phyloP scores from a whole-genome alignment of 2,888 invertebrate genomes.

The Drosophila rellima region DNA sequence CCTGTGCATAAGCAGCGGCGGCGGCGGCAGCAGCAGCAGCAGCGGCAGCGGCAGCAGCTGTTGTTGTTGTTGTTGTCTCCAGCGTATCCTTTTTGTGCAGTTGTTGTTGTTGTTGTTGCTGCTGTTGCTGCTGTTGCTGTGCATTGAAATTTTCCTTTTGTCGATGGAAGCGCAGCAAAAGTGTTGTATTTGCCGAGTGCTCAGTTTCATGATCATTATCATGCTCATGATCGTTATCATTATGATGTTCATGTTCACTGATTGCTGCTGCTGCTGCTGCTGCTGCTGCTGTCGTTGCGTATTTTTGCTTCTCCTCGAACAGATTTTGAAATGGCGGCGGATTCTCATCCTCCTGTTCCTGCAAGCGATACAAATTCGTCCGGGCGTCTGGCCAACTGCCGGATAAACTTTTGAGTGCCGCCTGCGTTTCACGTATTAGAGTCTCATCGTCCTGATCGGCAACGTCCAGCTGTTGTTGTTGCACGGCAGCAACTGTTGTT shows the following conservation, averaged over 20 bases:
- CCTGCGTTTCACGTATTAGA: conserved; percentile 94
- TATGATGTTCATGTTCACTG: conserved; percentile 19
- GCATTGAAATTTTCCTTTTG: conserved; percentile 85
- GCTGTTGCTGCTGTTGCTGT: neutral
- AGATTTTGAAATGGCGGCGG: conserved; percentile 93
- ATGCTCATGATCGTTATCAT: too few relatives aligned
- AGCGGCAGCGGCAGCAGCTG: conserved; percentile 88
- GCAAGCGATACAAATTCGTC: conserved; percentile 88
- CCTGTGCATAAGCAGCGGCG: conserved; percentile 90
- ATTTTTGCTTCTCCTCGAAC: conserved; percentile 92
- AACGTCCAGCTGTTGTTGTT: conserved; percentile 26
- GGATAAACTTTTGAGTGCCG: conserved; percentile 94
- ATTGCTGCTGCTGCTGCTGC: conserved; percentile 9
- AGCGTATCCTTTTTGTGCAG: conserved; percentile 33
- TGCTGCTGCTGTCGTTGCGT: conserved; percentile 59
- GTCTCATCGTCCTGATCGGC: conserved; percentile 92
- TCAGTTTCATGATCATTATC: too few relatives aligned
- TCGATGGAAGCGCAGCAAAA: conserved; percentile 87
- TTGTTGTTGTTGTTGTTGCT: conserved; percentile 33
- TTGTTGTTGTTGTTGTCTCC: conserved; percentile 84
- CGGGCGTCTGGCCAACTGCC: conserved; percentile 93
- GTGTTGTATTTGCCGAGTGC: conserved; percentile 48
- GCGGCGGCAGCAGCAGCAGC: conserved; percentile 88
- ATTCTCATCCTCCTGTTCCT: conserved; percentile 92
- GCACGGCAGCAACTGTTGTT: conserved; percentile 22